Conservation (phyloP, 2,113 vertebrate species). For the Saiga tatarica region DNA sequence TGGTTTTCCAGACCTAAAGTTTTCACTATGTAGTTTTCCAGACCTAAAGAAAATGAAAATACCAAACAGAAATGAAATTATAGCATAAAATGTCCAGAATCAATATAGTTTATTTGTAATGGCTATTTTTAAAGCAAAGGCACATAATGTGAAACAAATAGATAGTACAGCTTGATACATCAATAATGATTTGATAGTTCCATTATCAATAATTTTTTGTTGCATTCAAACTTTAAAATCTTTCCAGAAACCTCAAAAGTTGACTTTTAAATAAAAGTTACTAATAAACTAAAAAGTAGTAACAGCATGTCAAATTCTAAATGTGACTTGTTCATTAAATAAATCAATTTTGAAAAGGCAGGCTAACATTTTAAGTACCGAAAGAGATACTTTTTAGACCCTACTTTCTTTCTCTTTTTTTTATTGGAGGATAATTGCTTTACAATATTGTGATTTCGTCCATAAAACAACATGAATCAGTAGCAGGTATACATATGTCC, state of each 20-base stretch:
- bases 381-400: background rate
- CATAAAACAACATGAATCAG: background rate
- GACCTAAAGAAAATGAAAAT: slow-evolving; percentile 16
- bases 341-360: background rate
- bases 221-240: background rate
- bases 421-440: background rate
- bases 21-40: background rate
- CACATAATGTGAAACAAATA: background rate
- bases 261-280: background rate
- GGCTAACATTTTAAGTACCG: background rate
- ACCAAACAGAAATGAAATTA: background rate
- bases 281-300: background rate
- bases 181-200: background rate
- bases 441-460: background rate
- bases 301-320: background rate
- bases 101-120: background rate
- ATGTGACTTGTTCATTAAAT: background rate
- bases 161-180: background rate
- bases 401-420: background rate
- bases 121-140: background rate
- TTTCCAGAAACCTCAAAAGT: background rate
- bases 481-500: background rate
- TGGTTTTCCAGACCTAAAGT: background rate
- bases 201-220: background rate
- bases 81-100: background rate